Evolutionary conservation across 2,113 vertebrate genomes (phyloP), one percentile per base, ranked within the genome.

Genomic region (Rhinichthys klamathensis): DNA sequence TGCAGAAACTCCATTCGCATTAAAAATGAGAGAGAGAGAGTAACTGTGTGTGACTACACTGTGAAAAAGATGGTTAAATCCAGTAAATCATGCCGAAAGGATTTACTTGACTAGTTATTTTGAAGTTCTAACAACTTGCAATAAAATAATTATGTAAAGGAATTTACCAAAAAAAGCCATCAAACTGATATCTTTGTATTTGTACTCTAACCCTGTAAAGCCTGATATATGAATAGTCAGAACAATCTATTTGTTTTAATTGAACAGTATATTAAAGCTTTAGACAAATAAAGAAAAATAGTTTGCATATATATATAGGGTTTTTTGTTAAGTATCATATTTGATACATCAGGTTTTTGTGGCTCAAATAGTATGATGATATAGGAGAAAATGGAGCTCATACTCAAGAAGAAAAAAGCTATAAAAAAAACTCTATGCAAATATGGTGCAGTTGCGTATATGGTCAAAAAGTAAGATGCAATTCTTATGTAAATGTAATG

Each of bases 1-100:
- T 61, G 74, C 44, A 80, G 67, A 56, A 74, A 75, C 75, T 86
- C 82, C 56, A 72, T 88, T 49, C 38, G 70, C 70, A 73, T 73
- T 12, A 73, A 73, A 73, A 25, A 46, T 46, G 41, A 83, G 72
- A 60, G 54, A 44, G 82, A 49, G 56, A 30, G 46, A 69, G 72
- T 79, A 76, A 46, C 46, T 12, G 32, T n/a, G 44, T 77, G 73
- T 82, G 51, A 41, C 21, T 25, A 27, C 46, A 69, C 32, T 77
- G 27, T 27, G 58, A 85, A 41, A 78, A 73, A 23, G 11, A 44
- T 3, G 2, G 30, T 67, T 67, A 30, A 6, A 6, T 41, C 60
- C 13, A 25, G 61, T 73, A n/a, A 73, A 27, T 73, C 41, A 46
- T 46, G 70, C 12, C 6, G 1, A 25, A 72, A 72, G 38, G 23